A percentile compares a stretch with the other conserved stretches of the same genome.
These are phyloP conservation scores for Erethizon dorsatum DNA, from an alignment of 2,797 vertebrate species.

Conservation along the genomic window DNA sequence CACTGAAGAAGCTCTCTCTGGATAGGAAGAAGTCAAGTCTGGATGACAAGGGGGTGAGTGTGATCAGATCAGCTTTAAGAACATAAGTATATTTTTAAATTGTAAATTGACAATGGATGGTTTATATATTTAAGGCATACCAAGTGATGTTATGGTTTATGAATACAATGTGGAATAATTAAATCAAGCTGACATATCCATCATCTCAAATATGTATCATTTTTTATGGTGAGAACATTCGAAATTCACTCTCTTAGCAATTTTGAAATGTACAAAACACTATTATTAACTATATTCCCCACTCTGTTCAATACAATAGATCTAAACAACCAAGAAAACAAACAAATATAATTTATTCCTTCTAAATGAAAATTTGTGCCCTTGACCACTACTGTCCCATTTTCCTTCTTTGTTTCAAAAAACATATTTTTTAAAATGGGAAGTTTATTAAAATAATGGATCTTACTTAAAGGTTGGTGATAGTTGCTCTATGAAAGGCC, in stretches of 20 bases:
- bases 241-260: not conserved
- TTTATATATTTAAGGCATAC: not conserved
- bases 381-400: not conserved
- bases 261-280: not conserved
- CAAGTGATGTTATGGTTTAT: not conserved
- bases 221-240: not conserved
- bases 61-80: not conserved
- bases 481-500: not conserved
- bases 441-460: not conserved
- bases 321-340: not conserved
- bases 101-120: not conserved
- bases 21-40: not conserved
- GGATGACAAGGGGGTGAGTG: not conserved
- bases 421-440: not conserved
- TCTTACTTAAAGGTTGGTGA: not conserved
- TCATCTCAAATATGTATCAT: not conserved
- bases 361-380: not conserved
- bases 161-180: not conserved
- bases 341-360: not conserved
- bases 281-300: not conserved
- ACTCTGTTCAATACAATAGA: not conserved
- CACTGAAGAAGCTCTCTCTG: not conserved
- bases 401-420: not conserved
- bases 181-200: not conserved
- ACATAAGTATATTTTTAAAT: not conserved